These are phyloP conservation scores for Mastomys coucha DNA, from an alignment of 2,113 vertebrate genomes.

Conservation along the genomic window DNA sequence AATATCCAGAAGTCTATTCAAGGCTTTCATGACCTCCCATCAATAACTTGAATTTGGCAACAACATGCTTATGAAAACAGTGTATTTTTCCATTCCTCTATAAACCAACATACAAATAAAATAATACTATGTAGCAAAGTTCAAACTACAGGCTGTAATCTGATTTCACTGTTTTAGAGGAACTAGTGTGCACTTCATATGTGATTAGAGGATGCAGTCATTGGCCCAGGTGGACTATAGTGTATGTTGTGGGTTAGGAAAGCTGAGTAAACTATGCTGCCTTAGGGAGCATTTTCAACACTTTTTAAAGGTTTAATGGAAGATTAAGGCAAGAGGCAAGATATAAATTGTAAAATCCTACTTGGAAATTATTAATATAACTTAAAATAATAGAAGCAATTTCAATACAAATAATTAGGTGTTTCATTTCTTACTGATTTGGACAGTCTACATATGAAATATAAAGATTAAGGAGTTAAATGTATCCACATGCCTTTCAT, in stretches of 20 bases:
- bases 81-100: constrained; percentile 29
- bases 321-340: background rate
- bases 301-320: background rate
- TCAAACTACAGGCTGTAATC: background rate
- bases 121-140: constrained; percentile 5
- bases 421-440: background rate
- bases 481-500: background rate
- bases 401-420: background rate
- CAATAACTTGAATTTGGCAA: background rate
- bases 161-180: background rate
- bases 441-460: background rate
- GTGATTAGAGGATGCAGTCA: background rate
- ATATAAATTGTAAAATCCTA: background rate
- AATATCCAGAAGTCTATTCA: background rate
- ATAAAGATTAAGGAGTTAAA: background rate
- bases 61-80: background rate
- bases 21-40: background rate
- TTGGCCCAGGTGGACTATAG: background rate
- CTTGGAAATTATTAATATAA: background rate
- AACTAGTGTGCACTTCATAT: background rate
- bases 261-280: background rate
- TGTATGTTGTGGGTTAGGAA: background rate
- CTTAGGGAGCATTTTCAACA: background rate
- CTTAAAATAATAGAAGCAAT: background rate
- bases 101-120: background rate